Conservation (phyloP, 2,113 vertebrate genomes). For the Paradisaea rubra region DNA sequence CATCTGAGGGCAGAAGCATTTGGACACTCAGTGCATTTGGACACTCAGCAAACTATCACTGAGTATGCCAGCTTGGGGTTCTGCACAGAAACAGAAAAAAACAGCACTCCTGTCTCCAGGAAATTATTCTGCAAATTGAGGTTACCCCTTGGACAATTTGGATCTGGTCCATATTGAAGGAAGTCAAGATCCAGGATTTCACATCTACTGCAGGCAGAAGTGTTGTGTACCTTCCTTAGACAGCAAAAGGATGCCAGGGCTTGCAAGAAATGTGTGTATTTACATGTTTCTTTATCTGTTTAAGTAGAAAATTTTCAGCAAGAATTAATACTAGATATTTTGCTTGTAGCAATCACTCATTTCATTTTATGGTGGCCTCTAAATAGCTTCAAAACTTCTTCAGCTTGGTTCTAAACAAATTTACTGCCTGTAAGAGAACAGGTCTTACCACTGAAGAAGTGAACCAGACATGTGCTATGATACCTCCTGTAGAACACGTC, state of each 20-base stretch:
- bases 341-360: neutral
- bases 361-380: neutral
- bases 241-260: neutral
- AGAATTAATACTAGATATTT: neutral
- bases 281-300: neutral
- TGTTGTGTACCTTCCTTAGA: neutral
- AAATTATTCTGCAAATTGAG: neutral
- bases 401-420: neutral
- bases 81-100: neutral
- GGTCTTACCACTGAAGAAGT: neutral
- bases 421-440: neutral
- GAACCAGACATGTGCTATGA: fast-evolving
- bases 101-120: neutral
- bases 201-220: neutral
- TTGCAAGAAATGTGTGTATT: neutral
- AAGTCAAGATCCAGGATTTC: neutral
- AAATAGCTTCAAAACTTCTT: neutral
- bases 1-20: neutral
- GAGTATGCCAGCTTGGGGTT: neutral
- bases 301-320: neutral
- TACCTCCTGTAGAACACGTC: neutral
- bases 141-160: neutral
- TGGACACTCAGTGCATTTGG: neutral
- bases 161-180: neutral
- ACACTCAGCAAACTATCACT: neutral